These are phyloP conservation scores for Neuroterus valhalla DNA, from an alignment of 1,140 invertebrate species.

Conservation along the genomic window DNA sequence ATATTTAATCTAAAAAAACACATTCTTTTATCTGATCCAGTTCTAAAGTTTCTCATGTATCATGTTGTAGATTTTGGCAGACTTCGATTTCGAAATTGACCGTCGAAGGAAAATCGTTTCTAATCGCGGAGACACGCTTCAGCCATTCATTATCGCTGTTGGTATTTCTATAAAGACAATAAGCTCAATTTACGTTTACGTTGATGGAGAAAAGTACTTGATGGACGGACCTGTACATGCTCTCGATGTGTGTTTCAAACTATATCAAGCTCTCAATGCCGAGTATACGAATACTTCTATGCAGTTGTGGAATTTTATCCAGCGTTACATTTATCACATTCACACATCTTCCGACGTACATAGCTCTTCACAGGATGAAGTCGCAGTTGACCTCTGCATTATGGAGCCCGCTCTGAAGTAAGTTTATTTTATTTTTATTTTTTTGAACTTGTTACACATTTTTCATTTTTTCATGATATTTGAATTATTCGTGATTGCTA, in stretches of 20 bases:
- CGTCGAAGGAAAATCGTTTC: not conserved
- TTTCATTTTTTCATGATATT: not conserved
- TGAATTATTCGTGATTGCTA: too few relatives aligned
- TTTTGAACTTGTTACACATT: too few relatives aligned
- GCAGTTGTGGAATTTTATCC: too few relatives aligned
- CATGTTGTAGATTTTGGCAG: too few relatives aligned
- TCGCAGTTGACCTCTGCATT: not conserved
- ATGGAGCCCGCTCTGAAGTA: not conserved
- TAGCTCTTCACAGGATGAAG: not conserved
- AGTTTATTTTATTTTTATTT: not conserved
- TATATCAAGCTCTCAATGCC: not conserved
- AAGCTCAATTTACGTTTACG: not conserved
- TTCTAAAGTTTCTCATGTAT: not conserved
- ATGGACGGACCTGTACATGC: not conserved
- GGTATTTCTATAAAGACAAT: not conserved
- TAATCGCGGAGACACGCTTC: not conserved
- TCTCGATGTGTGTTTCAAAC: not conserved
- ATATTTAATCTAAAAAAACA: too few relatives aligned
- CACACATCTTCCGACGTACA: not conserved
- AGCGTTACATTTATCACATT: not conserved
- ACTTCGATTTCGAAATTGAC: not conserved
- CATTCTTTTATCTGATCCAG: not conserved
- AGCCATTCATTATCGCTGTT: not conserved
- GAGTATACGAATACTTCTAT: too few relatives aligned
- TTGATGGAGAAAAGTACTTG: not conserved